Evolutionary conservation across 2,113 vertebrate genomes (phyloP).

Genomic region (Oceanodroma tethys): DNA sequence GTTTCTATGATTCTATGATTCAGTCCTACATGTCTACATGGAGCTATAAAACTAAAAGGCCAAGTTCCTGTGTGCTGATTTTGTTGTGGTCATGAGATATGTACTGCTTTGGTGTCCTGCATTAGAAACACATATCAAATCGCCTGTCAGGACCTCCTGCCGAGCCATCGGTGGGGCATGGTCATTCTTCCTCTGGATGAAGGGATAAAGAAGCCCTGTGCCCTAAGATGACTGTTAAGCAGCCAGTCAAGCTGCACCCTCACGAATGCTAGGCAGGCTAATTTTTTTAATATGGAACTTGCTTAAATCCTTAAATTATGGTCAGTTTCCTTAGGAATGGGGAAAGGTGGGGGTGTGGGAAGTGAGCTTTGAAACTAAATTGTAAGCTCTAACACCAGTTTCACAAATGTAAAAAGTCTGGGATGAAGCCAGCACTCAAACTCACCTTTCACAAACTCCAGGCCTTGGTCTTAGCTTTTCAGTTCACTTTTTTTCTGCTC

Average conservation of each 20-base stretch:
- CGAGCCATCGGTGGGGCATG: neutral
- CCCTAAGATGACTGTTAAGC: neutral
- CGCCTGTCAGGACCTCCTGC: neutral
- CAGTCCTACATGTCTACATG: neutral
- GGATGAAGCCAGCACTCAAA: neutral
- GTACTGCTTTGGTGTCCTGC: neutral
- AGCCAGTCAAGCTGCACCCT: neutral
- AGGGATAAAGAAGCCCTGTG: neutral
- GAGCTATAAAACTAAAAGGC: neutral
- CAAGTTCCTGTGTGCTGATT: neutral
- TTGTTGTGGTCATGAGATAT: neutral
- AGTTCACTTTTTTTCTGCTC: neutral
- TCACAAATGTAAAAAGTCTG: neutral
- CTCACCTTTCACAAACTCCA: neutral
- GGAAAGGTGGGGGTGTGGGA: neutral
- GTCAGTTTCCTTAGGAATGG: neutral
- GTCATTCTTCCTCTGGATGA: neutral
- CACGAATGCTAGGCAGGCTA: neutral
- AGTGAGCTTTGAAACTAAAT: neutral
- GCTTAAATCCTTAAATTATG: neutral
- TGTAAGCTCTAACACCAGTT: neutral
- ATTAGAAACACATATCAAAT: neutral
- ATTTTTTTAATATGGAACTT: neutral
- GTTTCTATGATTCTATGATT: too few species aligned
- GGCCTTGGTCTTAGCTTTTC: neutral